Evolutionary conservation across 92 coral and sea anemone species (phyloP), one percentile per base, ranked within the genome.

Genomic region (Zoanthus solanderi): DNA sequence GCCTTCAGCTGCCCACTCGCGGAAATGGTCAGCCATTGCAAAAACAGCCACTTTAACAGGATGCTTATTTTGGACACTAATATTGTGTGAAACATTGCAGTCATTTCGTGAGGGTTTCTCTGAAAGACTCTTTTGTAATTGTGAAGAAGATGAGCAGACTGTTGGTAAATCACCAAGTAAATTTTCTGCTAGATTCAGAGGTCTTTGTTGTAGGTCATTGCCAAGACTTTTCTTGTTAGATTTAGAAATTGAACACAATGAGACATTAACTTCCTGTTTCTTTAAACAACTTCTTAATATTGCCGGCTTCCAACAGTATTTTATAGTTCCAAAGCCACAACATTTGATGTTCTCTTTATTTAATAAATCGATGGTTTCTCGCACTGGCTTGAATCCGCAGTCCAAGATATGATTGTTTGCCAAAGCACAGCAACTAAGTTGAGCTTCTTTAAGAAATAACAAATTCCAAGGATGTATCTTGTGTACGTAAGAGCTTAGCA

Each of bases 1-100:
- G 52, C 68, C 61, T 5, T 84, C 88, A 7, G 88, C 88, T 18
- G 88, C 88, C 88, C 88, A 84, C 80, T 84, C 88, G 0, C 88
- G 69, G 48, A 71, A 84, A 34, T 84, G 88, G 71, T 84, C 88
- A 10, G 88, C 80, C 7, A 84, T 54, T 12, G 88, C 88, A 72
- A 84, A 84, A 54, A 84, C 80, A 13, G 88, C 88, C 7, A 71
- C 34, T 44, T 84, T 71, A 84, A 46, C 37, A 47, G 30, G 57
- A 30, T 42, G 9, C 0, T 44, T 28, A 11, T 31, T 46, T 45
- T 44, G 54, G 18, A n/a, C 13, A 79, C n/a, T n/a, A 28, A 44
- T 6, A 46, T 15, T 81, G 11, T 67, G 50, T 65, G 63, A 17
- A 17, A 15, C 72, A 60, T 13, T 37, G 28, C 34, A 1, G n/a